Evolutionary conservation across 2,113 vertebrate genomes (phyloP).

Genomic region (Leiothrix lutea): DNA sequence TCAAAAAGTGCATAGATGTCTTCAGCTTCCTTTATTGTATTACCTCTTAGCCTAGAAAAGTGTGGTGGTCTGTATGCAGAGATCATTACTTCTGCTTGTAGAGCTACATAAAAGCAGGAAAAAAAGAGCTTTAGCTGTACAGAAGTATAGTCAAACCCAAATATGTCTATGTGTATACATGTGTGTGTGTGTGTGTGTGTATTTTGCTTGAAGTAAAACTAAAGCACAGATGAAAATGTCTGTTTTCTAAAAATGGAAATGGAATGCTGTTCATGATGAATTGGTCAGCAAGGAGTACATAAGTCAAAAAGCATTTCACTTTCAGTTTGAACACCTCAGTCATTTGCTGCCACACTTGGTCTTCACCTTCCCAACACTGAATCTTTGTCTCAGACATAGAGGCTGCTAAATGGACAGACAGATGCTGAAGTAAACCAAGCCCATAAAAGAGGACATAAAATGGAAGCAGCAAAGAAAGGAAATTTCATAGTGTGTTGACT

Average conservation of each 20-base stretch:
- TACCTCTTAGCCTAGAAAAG: not conserved
- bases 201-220: not conserved
- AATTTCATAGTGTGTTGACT: not conserved
- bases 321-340: not conserved
- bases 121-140: not conserved
- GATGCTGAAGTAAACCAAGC: not conserved
- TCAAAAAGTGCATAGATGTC: not conserved
- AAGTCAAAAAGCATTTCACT: not conserved
- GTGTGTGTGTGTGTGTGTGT: rapidly evolving
- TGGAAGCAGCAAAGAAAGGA: not conserved
- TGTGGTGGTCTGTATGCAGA: not conserved
- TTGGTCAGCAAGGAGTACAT: not conserved
- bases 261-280: not conserved
- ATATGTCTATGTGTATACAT: too few species aligned
- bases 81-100: not conserved
- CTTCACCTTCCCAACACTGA: not conserved
- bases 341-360: not conserved
- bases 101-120: not conserved
- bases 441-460: not conserved
- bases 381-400: not conserved
- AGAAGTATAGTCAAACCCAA: not conserved
- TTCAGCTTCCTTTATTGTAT: not conserved
- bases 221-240: not conserved
- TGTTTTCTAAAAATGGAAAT: not conserved
- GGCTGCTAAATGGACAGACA: not conserved